A percentile compares a stretch with the other conserved stretches of the same genome.
Evolutionary conservation across 92 coral and sea anemone genomes (phyloP).

Genomic region (Siderastrea radians): DNA sequence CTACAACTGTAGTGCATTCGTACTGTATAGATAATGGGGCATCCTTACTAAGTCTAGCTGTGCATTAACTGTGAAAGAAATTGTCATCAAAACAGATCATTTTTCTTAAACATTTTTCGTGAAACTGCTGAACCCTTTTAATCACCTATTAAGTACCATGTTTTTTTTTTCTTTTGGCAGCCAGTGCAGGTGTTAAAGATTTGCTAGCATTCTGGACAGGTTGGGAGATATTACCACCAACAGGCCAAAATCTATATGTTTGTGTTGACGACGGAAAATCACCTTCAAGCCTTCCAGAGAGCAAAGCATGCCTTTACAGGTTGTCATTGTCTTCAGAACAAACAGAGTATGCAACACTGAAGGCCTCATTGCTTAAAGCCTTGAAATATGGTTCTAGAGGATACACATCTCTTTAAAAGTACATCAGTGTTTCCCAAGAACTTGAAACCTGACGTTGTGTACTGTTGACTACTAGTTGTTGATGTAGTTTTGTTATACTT

Average conservation of each 20-base stretch:
- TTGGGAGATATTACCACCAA: not conserved
- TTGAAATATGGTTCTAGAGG: slow-evolving; percentile 3
- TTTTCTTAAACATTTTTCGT: too few relatives aligned
- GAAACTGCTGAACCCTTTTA: not conserved
- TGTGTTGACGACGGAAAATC: not conserved
- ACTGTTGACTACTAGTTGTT: not conserved
- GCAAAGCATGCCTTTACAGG: not conserved
- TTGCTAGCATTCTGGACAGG: slow-evolving; percentile 4
- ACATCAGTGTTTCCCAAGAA: not conserved
- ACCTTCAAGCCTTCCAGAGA: slow-evolving; percentile 3
- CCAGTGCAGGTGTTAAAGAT: not conserved
- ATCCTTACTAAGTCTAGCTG: too few relatives aligned
- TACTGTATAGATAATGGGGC: too few relatives aligned
- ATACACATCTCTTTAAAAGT: not conserved
- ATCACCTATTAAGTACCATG: not conserved
- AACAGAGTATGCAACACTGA: not conserved
- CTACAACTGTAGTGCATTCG: too few relatives aligned
- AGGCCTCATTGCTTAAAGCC: not conserved
- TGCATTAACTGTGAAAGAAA: too few relatives aligned
- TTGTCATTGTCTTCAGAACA: slow-evolving; percentile 1
- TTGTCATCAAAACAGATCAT: too few relatives aligned
- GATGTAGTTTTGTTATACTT: too few relatives aligned
- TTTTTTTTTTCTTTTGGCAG: not conserved
- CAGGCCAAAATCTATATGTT: not conserved
- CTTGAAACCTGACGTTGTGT: not conserved